These are phyloP conservation scores for Laticauda laticaudata DNA, from an alignment of 2,113 vertebrate genomes.

Conservation along the genomic window DNA sequence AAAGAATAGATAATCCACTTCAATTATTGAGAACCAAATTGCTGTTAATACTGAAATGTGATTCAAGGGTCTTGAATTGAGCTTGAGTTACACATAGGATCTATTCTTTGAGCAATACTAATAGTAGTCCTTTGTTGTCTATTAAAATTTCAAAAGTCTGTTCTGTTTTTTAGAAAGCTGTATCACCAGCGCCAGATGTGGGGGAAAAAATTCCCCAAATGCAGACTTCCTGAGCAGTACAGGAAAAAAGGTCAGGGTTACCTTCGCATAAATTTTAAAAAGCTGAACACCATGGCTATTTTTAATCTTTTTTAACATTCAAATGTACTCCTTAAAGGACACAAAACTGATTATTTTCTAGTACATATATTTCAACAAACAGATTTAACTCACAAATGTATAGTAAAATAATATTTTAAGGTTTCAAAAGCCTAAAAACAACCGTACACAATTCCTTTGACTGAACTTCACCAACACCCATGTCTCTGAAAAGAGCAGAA, in stretches of 20 bases:
- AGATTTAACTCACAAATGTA: accelerated
- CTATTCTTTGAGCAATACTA: not conserved
- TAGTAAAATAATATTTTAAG: accelerated
- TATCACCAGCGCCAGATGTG: constrained; percentile 26
- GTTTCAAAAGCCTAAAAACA: not conserved
- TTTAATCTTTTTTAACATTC: accelerated
- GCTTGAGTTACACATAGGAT: not conserved
- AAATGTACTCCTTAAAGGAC: accelerated
- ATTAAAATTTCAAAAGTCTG: not conserved
- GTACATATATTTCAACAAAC: not conserved
- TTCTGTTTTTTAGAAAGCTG: constrained; percentile 6
- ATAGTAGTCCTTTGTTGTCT: not conserved
- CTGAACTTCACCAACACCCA: not conserved
- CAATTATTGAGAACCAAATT: not conserved
- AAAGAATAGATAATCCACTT: not conserved
- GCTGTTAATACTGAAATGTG: accelerated
- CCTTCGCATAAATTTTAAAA: not conserved
- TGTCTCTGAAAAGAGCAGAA: constrained; percentile 7
- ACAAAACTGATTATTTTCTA: not conserved
- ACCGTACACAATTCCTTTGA: not conserved
- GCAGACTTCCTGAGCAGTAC: constrained; percentile 44
- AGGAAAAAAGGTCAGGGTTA: constrained; percentile 34
- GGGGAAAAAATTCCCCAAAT: not conserved
- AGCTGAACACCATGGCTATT: accelerated
- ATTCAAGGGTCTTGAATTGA: not conserved